Evolutionary conservation across 2,888 invertebrate species (phyloP).

Genomic region (Agrochola lychnidis): DNA sequence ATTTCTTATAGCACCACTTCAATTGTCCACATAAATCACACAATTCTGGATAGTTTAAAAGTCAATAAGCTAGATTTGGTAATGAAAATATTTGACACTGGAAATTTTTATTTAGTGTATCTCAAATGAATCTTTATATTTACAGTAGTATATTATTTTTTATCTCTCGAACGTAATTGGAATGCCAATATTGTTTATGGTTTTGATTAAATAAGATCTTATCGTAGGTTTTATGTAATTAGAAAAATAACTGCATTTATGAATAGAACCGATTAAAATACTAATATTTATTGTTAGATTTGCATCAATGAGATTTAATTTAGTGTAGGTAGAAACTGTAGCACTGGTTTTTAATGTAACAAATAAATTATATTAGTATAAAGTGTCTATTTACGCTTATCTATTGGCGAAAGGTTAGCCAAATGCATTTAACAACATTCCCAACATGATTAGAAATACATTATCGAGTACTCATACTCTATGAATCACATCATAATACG

Average conservation of each 20-base stretch:
- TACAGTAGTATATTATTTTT: not conserved
- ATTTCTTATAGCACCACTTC: slow-evolving; percentile 38
- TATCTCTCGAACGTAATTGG: slow-evolving; percentile 18
- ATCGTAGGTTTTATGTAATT: slow-evolving; percentile 3
- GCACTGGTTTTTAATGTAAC: slow-evolving; percentile 4
- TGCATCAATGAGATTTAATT: not conserved
- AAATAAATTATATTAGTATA: slow-evolving; percentile 9
- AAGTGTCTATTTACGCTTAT: slow-evolving; percentile 18
- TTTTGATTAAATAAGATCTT: slow-evolving; percentile 32
- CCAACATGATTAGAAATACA: slow-evolving; percentile 32
- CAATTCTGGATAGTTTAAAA: slow-evolving; percentile 52
- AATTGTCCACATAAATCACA: slow-evolving; percentile 60
- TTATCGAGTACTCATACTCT: slow-evolving; percentile 28
- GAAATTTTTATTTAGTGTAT: slow-evolving; percentile 10
- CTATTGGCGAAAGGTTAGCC: slow-evolving; percentile 2
- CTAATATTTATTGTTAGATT: slow-evolving; percentile 1
- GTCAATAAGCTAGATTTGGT: slow-evolving; percentile 49
- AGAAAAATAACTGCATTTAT: slow-evolving; percentile 18
- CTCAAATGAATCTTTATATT: not conserved
- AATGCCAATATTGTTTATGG: slow-evolving; percentile 28
- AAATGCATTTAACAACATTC: slow-evolving; percentile 24
- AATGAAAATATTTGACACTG: slow-evolving; percentile 42
- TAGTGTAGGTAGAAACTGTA: not conserved
- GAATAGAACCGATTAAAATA: not conserved
- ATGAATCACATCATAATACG: slow-evolving; percentile 57